Evolutionary conservation across 64 coral and sea anemone species (phyloP).

Genomic region (Porites lutea): DNA sequence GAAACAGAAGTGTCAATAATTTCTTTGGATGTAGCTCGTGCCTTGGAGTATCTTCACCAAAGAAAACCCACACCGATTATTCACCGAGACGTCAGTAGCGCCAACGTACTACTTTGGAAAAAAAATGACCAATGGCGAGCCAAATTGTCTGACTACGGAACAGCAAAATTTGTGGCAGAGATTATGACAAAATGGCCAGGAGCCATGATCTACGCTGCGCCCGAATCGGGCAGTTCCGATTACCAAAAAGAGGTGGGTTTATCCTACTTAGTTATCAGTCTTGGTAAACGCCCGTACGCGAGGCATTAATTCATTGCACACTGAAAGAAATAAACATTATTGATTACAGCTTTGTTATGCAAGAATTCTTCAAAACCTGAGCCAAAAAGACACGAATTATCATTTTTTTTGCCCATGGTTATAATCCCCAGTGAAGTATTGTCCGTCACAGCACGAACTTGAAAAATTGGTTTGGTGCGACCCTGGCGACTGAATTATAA

Average conservation of each 20-base stretch:
- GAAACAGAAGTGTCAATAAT: neutral
- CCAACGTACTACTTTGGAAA: constrained; percentile 65
- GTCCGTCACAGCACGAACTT: no score
- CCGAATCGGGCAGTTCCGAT: neutral
- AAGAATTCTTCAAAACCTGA: no score
- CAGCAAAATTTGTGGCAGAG: constrained; percentile 16
- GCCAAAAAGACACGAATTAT: no score
- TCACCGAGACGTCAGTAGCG: constrained; percentile 71
- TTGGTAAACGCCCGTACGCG: no score
- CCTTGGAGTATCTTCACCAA: constrained; percentile 58
- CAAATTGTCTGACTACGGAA: constrained; percentile 67
- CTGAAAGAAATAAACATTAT: no score
- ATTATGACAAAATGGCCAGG: constrained; percentile 13
- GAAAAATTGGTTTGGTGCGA: no score
- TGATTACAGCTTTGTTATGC: no score
- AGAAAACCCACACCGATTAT: constrained; percentile 49
- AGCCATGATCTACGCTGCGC: neutral
- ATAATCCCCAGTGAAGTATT: no score
- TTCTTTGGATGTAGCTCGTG: constrained; percentile 40
- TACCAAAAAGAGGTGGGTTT: neutral
- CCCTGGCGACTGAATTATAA: no score
- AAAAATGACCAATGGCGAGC: constrained; percentile 19
- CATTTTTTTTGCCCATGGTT: no score
- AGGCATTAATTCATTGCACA: no score
- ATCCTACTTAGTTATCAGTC: neutral